Conservation (phyloP, 2,888 invertebrate species). For the Ernsta delagoae region DNA sequence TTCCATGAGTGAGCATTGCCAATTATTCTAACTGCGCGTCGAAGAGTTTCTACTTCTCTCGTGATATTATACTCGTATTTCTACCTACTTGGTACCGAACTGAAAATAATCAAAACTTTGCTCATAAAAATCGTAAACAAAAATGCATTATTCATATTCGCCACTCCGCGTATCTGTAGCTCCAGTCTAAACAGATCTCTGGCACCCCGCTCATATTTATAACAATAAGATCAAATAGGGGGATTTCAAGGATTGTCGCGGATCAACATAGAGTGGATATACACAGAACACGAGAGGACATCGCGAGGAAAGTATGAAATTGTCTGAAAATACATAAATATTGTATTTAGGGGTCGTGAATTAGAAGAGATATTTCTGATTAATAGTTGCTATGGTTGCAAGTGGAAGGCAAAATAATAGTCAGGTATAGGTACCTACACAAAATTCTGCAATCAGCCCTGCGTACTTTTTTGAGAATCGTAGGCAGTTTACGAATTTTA, state of each 20-base stretch:
- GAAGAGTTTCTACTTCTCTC: constrained; percentile 59
- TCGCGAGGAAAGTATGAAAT: constrained; percentile 78
- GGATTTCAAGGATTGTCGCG: constrained; percentile 53
- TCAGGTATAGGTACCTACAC: no score
- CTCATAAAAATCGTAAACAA: constrained; percentile 85
- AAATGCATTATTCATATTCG: constrained; percentile 84
- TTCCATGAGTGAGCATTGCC: constrained; percentile 55
- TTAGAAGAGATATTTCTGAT: constrained; percentile 56
- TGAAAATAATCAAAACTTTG: constrained; percentile 85
- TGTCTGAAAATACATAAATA: constrained; percentile 83
- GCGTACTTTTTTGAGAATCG: constrained; percentile 2
- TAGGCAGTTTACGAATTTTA: constrained; percentile 13
- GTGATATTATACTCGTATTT: constrained; percentile 61
- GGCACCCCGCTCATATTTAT: constrained; percentile 49
- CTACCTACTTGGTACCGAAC: constrained; percentile 76
- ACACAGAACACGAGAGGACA: constrained; percentile 66
- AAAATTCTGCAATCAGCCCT: neutral
- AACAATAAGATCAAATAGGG: constrained; percentile 50
- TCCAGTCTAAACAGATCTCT: constrained; percentile 60
- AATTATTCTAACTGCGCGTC: constrained; percentile 68
- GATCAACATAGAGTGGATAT: constrained; percentile 61
- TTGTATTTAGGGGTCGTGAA: constrained; percentile 74
- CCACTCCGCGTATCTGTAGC: constrained; percentile 64
- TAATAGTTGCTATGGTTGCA: constrained; percentile 42
- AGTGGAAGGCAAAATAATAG: no score